Evolutionary conservation across 2,113 vertebrate species (phyloP).

Genomic region (Oreochromis aureus): DNA sequence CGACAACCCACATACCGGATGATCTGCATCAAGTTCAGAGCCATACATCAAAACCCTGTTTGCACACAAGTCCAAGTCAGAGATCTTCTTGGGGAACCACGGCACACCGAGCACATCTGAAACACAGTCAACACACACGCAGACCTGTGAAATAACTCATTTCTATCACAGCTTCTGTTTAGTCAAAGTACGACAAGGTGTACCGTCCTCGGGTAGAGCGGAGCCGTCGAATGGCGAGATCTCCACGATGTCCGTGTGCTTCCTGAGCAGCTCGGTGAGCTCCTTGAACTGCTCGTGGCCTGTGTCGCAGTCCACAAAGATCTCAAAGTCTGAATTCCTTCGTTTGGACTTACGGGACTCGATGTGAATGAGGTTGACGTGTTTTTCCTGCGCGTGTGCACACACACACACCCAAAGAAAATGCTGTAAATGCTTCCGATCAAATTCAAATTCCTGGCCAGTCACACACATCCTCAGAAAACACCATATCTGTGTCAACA

Average conservation of each 20-base stretch:
- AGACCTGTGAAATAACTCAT: neutral
- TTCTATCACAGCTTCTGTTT: neutral
- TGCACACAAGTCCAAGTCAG: neutral
- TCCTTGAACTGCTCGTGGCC: neutral
- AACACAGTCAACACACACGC: neutral
- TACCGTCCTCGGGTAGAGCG: neutral
- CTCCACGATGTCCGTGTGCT: neutral
- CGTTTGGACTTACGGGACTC: conserved; percentile 6
- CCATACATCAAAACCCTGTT: conserved; percentile 6
- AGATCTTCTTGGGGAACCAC: conserved; percentile 12
- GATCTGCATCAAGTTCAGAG: neutral
- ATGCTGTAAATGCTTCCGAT: neutral
- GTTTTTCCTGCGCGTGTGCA: neutral
- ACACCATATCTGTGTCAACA: neutral
- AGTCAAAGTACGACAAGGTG: neutral
- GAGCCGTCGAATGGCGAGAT: neutral
- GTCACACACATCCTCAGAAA: neutral
- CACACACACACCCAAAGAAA: neutral
- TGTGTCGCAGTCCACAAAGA: neutral
- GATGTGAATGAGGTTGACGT: neutral
- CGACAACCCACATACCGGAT: neutral
- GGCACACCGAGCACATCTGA: neutral
- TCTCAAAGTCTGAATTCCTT: neutral
- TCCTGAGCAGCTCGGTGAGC: neutral
- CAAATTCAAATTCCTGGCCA: neutral